Evolutionary conservation across 2,113 vertebrate genomes (phyloP).

Genomic region (human): GRCh38 chr5:94809501-94810000

Average conservation of each 20-base stretch:
- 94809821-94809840: conserved; percentile 40
- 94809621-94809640: neutral
- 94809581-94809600: conserved; percentile 52
- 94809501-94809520: neutral
- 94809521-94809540: neutral
- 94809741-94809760: conserved; percentile 32
- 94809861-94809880: conserved; percentile 61
- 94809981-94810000: conserved; percentile 52
- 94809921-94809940: conserved; percentile 51
- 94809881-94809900: neutral
- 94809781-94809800: conserved; percentile 55
- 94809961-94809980: conserved; percentile 42
- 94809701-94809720: conserved; percentile 12
- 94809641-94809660: neutral
- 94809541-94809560: neutral
- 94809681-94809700: conserved; percentile 40
- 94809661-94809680: neutral
- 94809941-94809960: conserved; percentile 67
- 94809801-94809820: neutral
- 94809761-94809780: conserved; percentile 1
- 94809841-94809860: neutral
- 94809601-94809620: neutral
- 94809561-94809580: neutral
- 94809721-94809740: neutral
- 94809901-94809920: neutral